Evolutionary conservation across 2,888 invertebrate species (phyloP), one percentile per base, ranked within the genome.

Genomic region (Volucella bombylans): DNA sequence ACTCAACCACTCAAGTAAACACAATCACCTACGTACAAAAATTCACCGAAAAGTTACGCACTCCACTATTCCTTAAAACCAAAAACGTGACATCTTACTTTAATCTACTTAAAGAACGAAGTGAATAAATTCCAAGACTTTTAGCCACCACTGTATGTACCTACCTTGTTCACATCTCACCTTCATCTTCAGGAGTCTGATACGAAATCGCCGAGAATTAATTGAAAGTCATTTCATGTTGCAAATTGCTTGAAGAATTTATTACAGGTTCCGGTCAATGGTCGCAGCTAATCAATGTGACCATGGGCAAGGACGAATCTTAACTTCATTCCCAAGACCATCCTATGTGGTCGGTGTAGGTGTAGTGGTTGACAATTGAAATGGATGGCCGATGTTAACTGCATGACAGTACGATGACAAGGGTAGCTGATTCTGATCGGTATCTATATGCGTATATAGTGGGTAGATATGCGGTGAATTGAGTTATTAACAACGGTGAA

Each of bases 371-470:
- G 71, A 65, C 59, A 79, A 57, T 57, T 80, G 68, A 80, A 80
- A 80, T 73, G 54, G 43, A 73, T 80, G 68, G 54, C 47, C 11
- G 55, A 68, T 73, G 68, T 68, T 73, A 61, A 73, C 54, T 73
- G 50, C 49, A 68, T 49, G 73, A 62, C 62, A 62, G 73, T 41
- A 62, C 43, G 73, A 72, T 68, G 68, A 55, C 49, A 68, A 71
- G 57, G 71, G 64, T 64, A 41, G 62, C 18, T 47, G 3, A 31
- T n/a, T 10, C 23, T 2, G 39, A 52, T 45, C 45, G 47, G 11
- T 15, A 77, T 64, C 55, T 50, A n/a, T 15, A 12, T 9, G n/a
- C 23, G 11, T 8, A 23, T 31, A 15, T 79, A 79, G 23, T 9
- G 15, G 41, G 11, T 8, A 23, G 43, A 15, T 79, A 79, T 57